A percentile compares a stretch with the other conserved stretches of the same genome.
These are phyloP conservation scores for Sebastes melanostomus DNA, from an alignment of 2,797 vertebrate genomes.

Conservation along the genomic window DNA sequence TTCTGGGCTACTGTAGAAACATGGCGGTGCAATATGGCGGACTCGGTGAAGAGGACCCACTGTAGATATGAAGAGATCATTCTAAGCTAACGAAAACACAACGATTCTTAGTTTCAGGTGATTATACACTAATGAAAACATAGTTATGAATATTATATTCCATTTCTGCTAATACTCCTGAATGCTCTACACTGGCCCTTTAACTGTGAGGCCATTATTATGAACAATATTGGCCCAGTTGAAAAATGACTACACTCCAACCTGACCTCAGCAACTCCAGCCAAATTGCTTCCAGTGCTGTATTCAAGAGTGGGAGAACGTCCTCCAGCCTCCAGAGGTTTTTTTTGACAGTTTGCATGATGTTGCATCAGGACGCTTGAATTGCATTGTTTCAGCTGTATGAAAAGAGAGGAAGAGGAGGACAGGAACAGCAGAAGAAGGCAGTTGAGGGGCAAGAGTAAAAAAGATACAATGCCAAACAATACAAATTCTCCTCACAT, in stretches of 20 bases:
- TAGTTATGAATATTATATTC: too few relatives aligned
- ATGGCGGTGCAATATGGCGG: too few relatives aligned
- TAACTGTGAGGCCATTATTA: constrained; percentile 17
- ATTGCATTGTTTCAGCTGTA: constrained; percentile 58
- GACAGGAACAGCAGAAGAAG: constrained; percentile 12
- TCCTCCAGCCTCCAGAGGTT: constrained; percentile 57
- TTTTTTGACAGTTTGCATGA: constrained; percentile 71
- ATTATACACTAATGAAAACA: too few relatives aligned
- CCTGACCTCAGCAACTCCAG: constrained; percentile 54
- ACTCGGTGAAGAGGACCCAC: too few relatives aligned
- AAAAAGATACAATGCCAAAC: constrained; percentile 10
- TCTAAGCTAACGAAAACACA: too few relatives aligned
- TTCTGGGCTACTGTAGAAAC: neutral
- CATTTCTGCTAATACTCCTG: neutral
- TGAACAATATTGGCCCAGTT: constrained; percentile 6
- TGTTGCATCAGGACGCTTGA: constrained; percentile 72
- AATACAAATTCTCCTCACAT: constrained; percentile 27
- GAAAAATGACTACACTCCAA: constrained; percentile 32
- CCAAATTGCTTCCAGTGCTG: constrained; percentile 53
- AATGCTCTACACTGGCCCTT: neutral
- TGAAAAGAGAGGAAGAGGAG: constrained; percentile 45
- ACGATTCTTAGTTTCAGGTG: too few relatives aligned
- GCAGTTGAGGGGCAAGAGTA: neutral
- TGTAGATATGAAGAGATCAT: too few relatives aligned
- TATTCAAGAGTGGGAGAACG: constrained; percentile 44